Evolutionary conservation across 2,797 vertebrate genomes (phyloP).

Genomic region (Pangasius djambal): DNA sequence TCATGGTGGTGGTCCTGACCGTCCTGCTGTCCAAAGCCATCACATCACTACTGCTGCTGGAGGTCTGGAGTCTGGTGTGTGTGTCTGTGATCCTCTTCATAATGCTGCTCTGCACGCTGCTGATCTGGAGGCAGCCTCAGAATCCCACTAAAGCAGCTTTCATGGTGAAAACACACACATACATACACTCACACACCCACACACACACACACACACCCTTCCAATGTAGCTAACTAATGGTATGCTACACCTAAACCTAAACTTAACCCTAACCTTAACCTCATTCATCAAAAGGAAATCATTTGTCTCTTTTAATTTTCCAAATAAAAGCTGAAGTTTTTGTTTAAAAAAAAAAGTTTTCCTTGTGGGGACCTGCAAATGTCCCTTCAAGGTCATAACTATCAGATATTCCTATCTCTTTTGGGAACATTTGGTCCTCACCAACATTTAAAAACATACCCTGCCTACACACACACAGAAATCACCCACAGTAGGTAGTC

Average conservation of each 20-base stretch:
- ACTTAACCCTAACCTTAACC: neutral
- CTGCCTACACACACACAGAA: neutral
- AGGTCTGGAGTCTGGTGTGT: conserved; percentile 75
- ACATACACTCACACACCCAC: neutral
- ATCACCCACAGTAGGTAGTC: neutral
- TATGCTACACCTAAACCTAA: neutral
- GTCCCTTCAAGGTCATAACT: too few species aligned
- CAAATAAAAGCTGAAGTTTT: too few species aligned
- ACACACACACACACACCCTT: neutral
- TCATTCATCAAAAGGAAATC: too few species aligned
- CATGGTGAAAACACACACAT: conserved; percentile 71
- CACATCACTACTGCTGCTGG: conserved; percentile 61
- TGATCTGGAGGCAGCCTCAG: conserved; percentile 85
- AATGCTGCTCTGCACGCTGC: conserved; percentile 61
- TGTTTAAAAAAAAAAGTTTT: too few species aligned
- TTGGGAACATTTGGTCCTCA: too few species aligned
- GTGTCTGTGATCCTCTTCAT: conserved; percentile 68
- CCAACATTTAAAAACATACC: too few species aligned
- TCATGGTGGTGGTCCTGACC: conserved; percentile 67
- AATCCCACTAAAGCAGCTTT: conserved; percentile 78
- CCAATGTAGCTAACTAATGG: too few species aligned
- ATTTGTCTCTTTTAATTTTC: too few species aligned
- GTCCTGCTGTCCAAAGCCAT: conserved; percentile 66
- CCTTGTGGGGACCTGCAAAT: too few species aligned
- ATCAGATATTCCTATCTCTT: too few species aligned